A percentile compares a stretch with the other conserved stretches of the same genome.
Conservation (phyloP, 2,797 vertebrate genomes). For the Huso huso region DNA sequence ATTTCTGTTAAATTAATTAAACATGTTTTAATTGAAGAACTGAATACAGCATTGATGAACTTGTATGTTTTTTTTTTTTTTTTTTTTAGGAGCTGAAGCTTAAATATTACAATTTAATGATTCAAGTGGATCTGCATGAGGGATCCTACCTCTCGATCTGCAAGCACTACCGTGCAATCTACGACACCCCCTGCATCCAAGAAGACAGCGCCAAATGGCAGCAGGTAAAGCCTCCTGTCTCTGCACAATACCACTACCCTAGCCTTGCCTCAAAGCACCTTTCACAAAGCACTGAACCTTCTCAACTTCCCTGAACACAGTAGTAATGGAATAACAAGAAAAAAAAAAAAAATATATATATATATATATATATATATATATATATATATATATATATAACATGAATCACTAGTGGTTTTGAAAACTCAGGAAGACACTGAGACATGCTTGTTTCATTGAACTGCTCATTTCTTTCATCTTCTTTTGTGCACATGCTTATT, state of each 20-base stretch:
- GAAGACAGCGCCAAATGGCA: conserved; percentile 94
- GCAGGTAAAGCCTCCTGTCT: conserved; percentile 61
- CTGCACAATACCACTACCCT: not conserved
- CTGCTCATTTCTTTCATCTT: not conserved
- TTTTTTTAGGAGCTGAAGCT: conserved; percentile 78
- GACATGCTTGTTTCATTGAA: not conserved
- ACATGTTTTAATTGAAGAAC: not conserved
- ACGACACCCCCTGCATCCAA: conserved; percentile 93
- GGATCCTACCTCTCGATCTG: conserved; percentile 96
- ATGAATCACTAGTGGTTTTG: not conserved
- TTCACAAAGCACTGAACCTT: conserved; percentile 27
- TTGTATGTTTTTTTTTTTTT: conserved; percentile 7
- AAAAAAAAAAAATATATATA: too few relatives aligned
- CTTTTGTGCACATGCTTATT: not conserved
- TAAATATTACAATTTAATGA: conserved; percentile 98
- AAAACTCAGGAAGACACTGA: not conserved
- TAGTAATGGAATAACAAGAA: too few relatives aligned
- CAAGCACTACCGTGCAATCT: conserved; percentile 96
- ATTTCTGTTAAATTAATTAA: too few relatives aligned
- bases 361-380: too few relatives aligned
- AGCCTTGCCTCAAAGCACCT: conserved; percentile 37
- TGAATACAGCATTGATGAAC: not conserved
- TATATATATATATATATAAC: conserved; percentile 27
- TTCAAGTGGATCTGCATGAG: conserved; percentile 93
- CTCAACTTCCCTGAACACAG: not conserved